A percentile compares a stretch with the other conserved stretches of the same genome.
Evolutionary conservation across 1,140 invertebrate genomes (phyloP).

Genomic region (Latrodectus geometricus): DNA sequence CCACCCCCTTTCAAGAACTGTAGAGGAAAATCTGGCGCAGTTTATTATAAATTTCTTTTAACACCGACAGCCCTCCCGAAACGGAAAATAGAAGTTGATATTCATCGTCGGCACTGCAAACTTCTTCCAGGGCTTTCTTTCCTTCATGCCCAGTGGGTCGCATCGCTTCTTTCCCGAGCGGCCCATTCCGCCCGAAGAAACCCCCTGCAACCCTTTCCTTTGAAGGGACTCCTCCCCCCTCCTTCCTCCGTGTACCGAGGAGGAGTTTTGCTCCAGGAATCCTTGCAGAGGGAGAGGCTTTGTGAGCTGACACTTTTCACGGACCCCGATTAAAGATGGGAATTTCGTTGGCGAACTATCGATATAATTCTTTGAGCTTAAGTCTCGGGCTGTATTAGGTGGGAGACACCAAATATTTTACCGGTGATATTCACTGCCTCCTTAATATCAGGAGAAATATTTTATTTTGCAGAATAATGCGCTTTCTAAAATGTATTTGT

Average conservation of each 20-base stretch:
- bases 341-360: background rate
- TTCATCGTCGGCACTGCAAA: slow-evolving; percentile 6
- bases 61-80: background rate
- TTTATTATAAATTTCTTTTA: slow-evolving; percentile 36
- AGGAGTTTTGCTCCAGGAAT: background rate
- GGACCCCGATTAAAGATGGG: background rate
- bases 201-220: slow-evolving; percentile 1
- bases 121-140: background rate
- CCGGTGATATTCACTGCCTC: no score
- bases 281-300: background rate
- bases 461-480: no score
- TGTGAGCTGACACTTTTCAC: background rate
- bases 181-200: background rate
- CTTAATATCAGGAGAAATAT: no score
- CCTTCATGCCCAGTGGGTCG: slow-evolving; percentile 6
- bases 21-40: slow-evolving; percentile 10
- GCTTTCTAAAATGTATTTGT: no score
- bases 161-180: slow-evolving; percentile 15
- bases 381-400: background rate
- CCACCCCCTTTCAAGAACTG: background rate
- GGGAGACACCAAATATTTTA: no score
- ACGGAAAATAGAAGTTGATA: slow-evolving; percentile 42
- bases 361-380: background rate
- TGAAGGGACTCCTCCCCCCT: background rate
- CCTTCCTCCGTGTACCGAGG: background rate